Base-by-base conservation (phyloP, 2,797 vertebrate species). In the Myoxocephalus aenaeus region DNA sequence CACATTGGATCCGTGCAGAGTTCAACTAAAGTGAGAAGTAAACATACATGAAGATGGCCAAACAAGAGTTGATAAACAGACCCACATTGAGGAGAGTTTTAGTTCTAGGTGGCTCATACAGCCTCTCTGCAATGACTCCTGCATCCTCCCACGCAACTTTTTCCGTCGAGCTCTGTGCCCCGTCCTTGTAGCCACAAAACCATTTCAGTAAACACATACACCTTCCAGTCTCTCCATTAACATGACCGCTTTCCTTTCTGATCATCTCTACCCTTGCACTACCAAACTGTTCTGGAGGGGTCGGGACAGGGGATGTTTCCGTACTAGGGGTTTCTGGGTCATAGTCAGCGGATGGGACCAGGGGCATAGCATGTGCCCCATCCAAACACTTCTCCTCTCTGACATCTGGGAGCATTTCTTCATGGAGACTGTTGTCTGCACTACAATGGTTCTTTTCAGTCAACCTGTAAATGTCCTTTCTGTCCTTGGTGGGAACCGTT, bases 21-120 rank as follows among this genome's bases (percentile, higher is more conserved):
- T 71, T 73, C 53, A 68, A 86, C 96, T 97, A 99, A 89, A 99
- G 91, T 80, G 98, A 98, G 86, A 99, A 99, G 96, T 97, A 99
- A 88, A 99, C 94, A 93, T 98, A 99, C 97, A 99, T 96, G 91
- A 98, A 97, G 91, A 99, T 92, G 69, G 97, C 98, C 92, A 99
- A 82, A 0, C 92, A 96, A 92, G 97, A 98, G 80, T 99, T 97
- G 14, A 93, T 85, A 18, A 97, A 4, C 78, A 99, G 95, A 85
- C 96, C 96, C 70, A 92, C 14, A 90, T 99, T 99, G 58, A 99
- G 95, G 79, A 98, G 65, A 58, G 97, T 53, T 92, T 96, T 98
- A 71, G 96, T 93, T 90, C 92, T 94, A 0, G 96, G 96, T 57
- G 96, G 92, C 90, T 99, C 98, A 42, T 99, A 95, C 89, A 99